These are phyloP conservation scores for Antrozous pallidus DNA, from an alignment of 2,797 vertebrate species.

Conservation along the genomic window DNA sequence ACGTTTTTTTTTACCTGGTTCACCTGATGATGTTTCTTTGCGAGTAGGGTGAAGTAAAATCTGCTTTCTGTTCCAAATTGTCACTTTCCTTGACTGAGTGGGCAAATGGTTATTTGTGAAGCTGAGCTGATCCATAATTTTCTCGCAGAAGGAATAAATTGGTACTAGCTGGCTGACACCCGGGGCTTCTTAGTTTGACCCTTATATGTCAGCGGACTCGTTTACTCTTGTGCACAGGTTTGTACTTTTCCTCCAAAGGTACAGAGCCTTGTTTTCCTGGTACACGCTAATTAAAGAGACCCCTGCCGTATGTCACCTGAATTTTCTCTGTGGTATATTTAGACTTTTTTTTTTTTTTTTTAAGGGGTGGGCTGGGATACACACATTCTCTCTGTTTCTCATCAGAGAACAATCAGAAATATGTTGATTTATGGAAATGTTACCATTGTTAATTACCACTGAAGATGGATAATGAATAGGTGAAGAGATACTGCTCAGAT, in stretches of 20 bases:
- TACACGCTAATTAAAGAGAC: constrained; percentile 38
- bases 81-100: background rate
- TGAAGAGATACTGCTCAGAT: constrained; percentile 81
- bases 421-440: constrained; percentile 87
- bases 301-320: background rate
- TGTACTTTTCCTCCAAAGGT: constrained; percentile 39
- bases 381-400: constrained; percentile 68
- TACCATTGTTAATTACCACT: constrained; percentile 84
- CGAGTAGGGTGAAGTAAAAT: constrained; percentile 26
- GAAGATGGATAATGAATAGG: constrained; percentile 84
- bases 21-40: background rate
- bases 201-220: background rate
- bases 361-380: background rate
- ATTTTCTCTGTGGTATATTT: constrained; percentile 61
- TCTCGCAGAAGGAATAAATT: background rate
- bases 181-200: constrained; percentile 24
- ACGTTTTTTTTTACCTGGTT: background rate
- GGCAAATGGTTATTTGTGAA: constrained; percentile 39
- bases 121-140: constrained; percentile 31
- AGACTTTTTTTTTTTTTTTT: constrained; percentile 56
- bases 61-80: background rate
- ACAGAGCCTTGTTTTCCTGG: constrained; percentile 43
- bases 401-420: constrained; percentile 83
- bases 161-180: background rate
- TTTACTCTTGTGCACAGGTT: background rate